Evolutionary conservation across 37 sponge, comb jelly and placozoan species (phyloP).

Genomic region (Aphrocallistes beatrix): DNA sequence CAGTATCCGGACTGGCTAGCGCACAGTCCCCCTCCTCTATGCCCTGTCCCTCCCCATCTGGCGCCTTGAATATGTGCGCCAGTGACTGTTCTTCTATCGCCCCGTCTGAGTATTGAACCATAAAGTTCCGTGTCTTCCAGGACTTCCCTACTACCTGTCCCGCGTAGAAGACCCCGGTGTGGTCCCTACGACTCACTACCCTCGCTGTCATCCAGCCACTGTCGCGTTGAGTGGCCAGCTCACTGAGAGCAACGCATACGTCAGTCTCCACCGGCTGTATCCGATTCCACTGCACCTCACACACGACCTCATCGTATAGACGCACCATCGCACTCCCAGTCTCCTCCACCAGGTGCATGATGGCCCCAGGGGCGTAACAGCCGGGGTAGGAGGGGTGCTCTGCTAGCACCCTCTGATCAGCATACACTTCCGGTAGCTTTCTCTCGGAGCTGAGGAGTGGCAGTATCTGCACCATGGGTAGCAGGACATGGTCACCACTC

Average conservation of each 20-base stretch:
- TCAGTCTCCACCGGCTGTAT: background rate
- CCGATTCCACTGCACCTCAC: background rate
- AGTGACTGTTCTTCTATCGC: background rate
- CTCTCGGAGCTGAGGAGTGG: background rate
- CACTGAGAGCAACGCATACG: background rate
- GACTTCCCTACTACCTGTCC: background rate
- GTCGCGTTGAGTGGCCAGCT: background rate
- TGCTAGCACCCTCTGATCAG: background rate
- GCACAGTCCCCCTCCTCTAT: background rate
- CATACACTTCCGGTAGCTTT: background rate
- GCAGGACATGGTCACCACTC: background rate
- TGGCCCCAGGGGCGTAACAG: background rate
- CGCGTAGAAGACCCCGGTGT: background rate
- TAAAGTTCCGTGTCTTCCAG: background rate
- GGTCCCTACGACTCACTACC: background rate
- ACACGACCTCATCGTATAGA: background rate
- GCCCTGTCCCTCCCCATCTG: background rate
- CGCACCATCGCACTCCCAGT: background rate
- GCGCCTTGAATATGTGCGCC: background rate
- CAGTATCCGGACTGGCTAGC: background rate
- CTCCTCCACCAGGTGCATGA: background rate
- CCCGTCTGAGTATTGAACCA: background rate
- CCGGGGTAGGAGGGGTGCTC: slow-evolving; percentile 1
- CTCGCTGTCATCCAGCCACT: background rate
- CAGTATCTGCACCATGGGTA: background rate